These are phyloP conservation scores for Hycleus phaleratus DNA, from an alignment of 1,140 invertebrate species.

Conservation along the genomic window DNA sequence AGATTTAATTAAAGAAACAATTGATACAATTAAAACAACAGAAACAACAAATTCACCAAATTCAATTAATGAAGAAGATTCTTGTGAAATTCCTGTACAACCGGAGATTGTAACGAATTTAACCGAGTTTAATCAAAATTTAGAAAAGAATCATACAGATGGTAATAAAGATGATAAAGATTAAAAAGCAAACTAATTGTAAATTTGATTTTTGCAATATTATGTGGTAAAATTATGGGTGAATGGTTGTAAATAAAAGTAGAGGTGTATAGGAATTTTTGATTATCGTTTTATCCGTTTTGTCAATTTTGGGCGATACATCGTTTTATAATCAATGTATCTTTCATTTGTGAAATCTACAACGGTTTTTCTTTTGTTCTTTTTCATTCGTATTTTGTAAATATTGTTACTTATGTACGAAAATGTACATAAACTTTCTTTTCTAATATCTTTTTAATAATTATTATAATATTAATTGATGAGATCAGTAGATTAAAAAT, in stretches of 20 bases:
- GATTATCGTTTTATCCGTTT: no score
- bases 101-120: constrained; percentile 26
- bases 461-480: background rate
- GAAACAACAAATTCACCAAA: constrained; percentile 17
- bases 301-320: no score
- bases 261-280: background rate
- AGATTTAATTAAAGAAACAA: background rate
- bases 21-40: background rate
- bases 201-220: constrained; percentile 21
- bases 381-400: constrained; percentile 9
- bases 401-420: constrained; percentile 28
- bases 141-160: background rate
- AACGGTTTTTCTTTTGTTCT: no score
- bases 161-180: background rate
- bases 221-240: no score
- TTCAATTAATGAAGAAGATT: constrained; percentile 28
- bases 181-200: background rate
- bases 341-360: no score
- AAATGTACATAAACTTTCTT: constrained; percentile 26
- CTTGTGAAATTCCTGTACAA: constrained; percentile 34
- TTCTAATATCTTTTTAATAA: constrained; percentile 24
- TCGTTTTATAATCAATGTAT: no score
- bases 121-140: background rate
- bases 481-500: background rate
- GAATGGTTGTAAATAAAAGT: constrained; percentile 3